Evolutionary conservation across 2,113 vertebrate species (phyloP).

Genomic region (Neotragus pygmaeus): DNA sequence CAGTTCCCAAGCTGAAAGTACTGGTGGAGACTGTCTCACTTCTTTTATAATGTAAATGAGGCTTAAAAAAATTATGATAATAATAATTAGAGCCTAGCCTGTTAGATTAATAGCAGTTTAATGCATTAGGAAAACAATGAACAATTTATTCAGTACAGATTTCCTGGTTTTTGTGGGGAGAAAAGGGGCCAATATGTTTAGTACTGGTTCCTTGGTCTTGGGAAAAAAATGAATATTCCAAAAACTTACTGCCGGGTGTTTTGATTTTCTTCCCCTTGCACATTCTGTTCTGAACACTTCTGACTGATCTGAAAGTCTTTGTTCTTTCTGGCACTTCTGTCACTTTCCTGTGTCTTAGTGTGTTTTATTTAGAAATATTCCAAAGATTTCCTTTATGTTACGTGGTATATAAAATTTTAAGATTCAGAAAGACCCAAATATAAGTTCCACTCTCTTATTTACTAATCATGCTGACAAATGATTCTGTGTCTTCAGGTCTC

Average conservation of each 20-base stretch:
- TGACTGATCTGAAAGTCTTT: not conserved
- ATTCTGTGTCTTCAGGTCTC: not conserved
- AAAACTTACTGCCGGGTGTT: not conserved
- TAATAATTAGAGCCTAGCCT: not conserved
- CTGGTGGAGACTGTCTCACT: not conserved
- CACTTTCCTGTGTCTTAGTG: not conserved
- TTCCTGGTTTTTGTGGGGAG: not conserved
- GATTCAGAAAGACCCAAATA: not conserved
- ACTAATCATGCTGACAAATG: not conserved
- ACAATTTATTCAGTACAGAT: not conserved
- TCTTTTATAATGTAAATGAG: not conserved
- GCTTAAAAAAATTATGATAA: not conserved
- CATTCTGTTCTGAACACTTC: not conserved
- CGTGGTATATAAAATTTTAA: not conserved
- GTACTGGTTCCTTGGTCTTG: not conserved
- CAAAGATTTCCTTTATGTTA: not conserved
- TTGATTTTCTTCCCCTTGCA: not conserved
- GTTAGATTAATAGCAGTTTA: not conserved
- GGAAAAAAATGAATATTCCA: not conserved
- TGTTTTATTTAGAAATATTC: slow-evolving; percentile 20
- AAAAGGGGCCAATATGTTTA: not conserved
- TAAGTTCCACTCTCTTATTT: slow-evolving; percentile 1
- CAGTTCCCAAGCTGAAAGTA: not conserved
- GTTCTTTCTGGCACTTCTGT: not conserved
- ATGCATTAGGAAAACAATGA: not conserved